Conservation (phyloP, 1,140 invertebrate genomes). For the Apis florea region DNA sequence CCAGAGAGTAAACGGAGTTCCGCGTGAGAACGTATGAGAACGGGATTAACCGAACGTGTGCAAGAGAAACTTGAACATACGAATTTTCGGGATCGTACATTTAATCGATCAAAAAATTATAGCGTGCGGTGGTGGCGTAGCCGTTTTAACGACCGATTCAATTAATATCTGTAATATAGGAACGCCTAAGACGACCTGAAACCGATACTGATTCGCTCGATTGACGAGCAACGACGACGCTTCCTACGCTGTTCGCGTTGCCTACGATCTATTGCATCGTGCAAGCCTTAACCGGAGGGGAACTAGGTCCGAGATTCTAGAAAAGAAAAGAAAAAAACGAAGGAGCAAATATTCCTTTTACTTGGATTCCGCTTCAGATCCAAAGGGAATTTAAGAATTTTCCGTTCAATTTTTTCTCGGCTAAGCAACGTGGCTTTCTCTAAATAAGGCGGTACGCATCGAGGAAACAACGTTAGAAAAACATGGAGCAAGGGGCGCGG, state of each 20-base stretch:
- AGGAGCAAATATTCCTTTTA: too few species aligned
- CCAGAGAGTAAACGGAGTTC: background rate
- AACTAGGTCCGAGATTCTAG: too few species aligned
- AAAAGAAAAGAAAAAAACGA: too few species aligned
- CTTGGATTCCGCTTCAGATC: too few species aligned
- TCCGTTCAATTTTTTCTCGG: too few species aligned
- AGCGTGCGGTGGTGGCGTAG: too few species aligned
- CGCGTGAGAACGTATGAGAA: background rate
- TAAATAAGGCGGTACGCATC: background rate
- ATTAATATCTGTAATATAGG: slow-evolving; percentile 48
- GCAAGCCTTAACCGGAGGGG: background rate
- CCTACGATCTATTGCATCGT: background rate
- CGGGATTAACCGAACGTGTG: background rate
- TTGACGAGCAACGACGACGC: background rate
- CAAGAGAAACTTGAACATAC: background rate
- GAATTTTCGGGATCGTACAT: background rate
- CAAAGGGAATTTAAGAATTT: too few species aligned
- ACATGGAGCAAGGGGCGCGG: background rate
- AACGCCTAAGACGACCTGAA: slow-evolving; percentile 46
- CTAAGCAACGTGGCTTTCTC: background rate
- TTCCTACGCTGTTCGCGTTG: slow-evolving; percentile 9
- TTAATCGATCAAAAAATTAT: background rate
- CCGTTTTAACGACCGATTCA: slow-evolving; percentile 47
- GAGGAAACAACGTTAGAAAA: background rate
- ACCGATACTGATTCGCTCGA: slow-evolving; percentile 1